Evolutionary conservation across 1,140 invertebrate genomes (phyloP).

Genomic region (Meteorus sp.): DNA sequence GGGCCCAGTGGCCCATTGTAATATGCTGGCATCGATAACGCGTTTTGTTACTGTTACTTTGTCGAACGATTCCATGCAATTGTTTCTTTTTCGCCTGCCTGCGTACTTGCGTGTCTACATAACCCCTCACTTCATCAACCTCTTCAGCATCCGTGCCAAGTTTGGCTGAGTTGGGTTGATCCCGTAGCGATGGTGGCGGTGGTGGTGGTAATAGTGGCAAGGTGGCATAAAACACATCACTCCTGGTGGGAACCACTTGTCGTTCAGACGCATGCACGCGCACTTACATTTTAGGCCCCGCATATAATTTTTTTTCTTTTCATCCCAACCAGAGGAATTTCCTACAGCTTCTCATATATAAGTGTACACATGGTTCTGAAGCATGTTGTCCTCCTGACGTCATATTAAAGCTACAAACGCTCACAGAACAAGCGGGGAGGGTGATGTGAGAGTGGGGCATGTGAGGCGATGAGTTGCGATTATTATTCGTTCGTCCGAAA

Average conservation of each 20-base stretch:
- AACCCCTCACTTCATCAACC: too few species aligned
- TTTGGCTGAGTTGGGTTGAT: too few species aligned
- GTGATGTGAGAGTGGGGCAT: neutral
- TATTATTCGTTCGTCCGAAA: constrained; percentile 9
- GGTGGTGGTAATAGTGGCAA: constrained; percentile 33
- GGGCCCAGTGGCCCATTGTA: constrained; percentile 47
- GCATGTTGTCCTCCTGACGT: neutral
- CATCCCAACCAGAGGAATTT: constrained; percentile 27
- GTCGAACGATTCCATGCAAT: constrained; percentile 33
- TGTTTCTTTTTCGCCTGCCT: constrained; percentile 21
- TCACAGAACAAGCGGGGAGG: too few species aligned
- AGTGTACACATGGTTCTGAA: neutral
- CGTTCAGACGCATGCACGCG: constrained; percentile 30
- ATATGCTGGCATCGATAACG: constrained; percentile 41
- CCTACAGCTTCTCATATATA: neutral
- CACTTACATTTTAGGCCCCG: constrained; percentile 23
- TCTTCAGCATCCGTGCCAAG: constrained; percentile 16
- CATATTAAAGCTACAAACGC: neutral
- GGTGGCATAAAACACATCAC: constrained; percentile 39
- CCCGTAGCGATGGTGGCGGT: too few species aligned
- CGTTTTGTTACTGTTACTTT: constrained; percentile 57
- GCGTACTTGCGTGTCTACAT: too few species aligned
- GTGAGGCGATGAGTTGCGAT: neutral
- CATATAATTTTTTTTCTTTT: constrained; percentile 23
- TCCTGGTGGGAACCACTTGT: constrained; percentile 57